Evolutionary conservation across 2,888 invertebrate species (phyloP).

Genomic region (Baccha elongata): DNA sequence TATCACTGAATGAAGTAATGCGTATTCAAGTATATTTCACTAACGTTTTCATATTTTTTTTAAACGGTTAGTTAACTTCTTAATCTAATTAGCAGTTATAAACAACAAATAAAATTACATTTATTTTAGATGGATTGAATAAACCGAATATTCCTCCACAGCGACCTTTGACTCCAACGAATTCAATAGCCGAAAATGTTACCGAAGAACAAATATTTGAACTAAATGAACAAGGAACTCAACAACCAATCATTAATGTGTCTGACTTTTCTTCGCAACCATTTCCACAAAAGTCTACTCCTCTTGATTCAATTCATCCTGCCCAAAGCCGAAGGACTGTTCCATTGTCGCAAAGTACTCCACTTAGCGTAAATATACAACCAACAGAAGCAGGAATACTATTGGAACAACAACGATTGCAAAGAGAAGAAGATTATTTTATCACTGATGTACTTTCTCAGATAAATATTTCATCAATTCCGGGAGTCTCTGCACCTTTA

Average conservation of each 20-base stretch:
- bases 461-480: constrained; percentile 46
- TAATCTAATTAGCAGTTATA: background rate
- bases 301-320: background rate
- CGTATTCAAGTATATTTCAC: constrained; percentile 39
- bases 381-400: background rate
- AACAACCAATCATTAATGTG: background rate
- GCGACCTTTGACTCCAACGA: background rate
- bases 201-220: background rate
- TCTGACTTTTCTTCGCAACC: background rate
- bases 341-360: constrained; percentile 49
- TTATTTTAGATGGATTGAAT: background rate
- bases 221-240: background rate
- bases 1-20: constrained; percentile 18
- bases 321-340: background rate
- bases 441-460: constrained; percentile 41
- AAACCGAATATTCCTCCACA: background rate
- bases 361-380: constrained; percentile 1
- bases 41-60: constrained; percentile 10
- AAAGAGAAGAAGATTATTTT: constrained; percentile 8
- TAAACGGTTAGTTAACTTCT: constrained; percentile 22
- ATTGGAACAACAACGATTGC: background rate
- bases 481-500: background rate
- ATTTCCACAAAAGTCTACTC: background rate
- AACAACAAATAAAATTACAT: background rate
- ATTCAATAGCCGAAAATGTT: background rate